phyloP scores from a whole-genome alignment of 2,797 vertebrate species.

The Sylvia borin region DNA sequence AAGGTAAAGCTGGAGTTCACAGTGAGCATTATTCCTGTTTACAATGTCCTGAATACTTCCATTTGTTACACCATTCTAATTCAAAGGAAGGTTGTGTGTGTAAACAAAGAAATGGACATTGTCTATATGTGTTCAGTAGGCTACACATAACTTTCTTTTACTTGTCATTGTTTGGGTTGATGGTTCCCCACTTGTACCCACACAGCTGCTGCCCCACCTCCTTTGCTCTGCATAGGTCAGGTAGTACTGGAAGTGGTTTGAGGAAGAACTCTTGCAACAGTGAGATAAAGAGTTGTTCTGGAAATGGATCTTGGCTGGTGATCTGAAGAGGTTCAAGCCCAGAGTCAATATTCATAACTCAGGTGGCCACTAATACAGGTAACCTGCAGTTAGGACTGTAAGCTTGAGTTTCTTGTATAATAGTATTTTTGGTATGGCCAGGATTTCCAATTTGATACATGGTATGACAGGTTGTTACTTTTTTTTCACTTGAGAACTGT shows the following conservation, averaged over 20 bases:
- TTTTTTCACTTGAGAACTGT: background rate
- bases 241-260: background rate
- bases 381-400: background rate
- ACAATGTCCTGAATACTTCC: constrained; percentile 36
- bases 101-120: background rate
- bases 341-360: background rate
- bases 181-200: background rate
- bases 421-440: background rate
- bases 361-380: background rate
- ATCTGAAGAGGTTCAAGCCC: background rate
- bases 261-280: background rate
- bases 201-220: background rate
- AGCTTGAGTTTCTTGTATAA: background rate
- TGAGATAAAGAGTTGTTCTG: background rate
- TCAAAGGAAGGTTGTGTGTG: background rate
- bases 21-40: constrained; percentile 23
- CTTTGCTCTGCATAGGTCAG: background rate
- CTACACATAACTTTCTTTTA: constrained; percentile 51
- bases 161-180: constrained; percentile 34
- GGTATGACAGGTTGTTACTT: background rate
- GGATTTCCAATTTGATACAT: background rate
- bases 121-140: constrained; percentile 49
- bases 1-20: constrained; percentile 23
- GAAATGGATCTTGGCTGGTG: background rate
- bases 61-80: constrained; percentile 23